Evolutionary conservation across 53 echinoderm and acorn worm species (phyloP), one percentile per base, ranked within the genome.

Genomic region (Echinometra lucunter): DNA sequence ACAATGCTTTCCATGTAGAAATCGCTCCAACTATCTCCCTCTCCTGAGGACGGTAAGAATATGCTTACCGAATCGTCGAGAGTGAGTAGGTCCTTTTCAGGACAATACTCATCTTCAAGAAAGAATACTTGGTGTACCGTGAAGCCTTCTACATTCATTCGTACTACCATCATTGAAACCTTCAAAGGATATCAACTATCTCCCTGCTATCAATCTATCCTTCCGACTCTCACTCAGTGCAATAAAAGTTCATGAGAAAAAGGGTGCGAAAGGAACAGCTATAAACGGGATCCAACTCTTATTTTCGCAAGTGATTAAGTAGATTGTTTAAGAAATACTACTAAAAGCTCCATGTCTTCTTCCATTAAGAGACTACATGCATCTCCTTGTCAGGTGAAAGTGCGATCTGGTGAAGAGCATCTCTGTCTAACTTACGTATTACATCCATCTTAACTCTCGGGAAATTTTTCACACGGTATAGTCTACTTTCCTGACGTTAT

Each of bases 261-360:
- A n/a, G 75, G 78, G 69, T 34, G 69, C 30, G 69, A 78, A 42
- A 21, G 78, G 35, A 19, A 11, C n/a, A n/a, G n/a, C 19, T 37
- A 21, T 55, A 6, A 18, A 63, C 32, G 40, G 66, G 90, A 60
- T 21, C 58, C 47, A 35, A 60, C 90, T 58, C 9, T 90, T 40
- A 25, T 90, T 63, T 63, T 63, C 90, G 58, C 2, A 63, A 58
- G 21, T 90, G 90, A 90, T 58, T 90, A 90, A 90, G 63, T 53
- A 90, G 58, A 63, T 63, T 38, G 58, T 90, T 63, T 63, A 90
- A 37, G 58, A 89, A 63, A 60, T 23, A 4, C 13, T 90, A 35
- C 90, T 90, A 90, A 90, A 58, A 90, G 90, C 90, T 28, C 60
- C 66, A 13, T 63, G 90, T 90, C 90, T 90, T 63, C 63, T 58